Evolutionary conservation across 2,888 invertebrate genomes (phyloP), one percentile per base, ranked within the genome.

Genomic region (Ptychoptera contaminata): DNA sequence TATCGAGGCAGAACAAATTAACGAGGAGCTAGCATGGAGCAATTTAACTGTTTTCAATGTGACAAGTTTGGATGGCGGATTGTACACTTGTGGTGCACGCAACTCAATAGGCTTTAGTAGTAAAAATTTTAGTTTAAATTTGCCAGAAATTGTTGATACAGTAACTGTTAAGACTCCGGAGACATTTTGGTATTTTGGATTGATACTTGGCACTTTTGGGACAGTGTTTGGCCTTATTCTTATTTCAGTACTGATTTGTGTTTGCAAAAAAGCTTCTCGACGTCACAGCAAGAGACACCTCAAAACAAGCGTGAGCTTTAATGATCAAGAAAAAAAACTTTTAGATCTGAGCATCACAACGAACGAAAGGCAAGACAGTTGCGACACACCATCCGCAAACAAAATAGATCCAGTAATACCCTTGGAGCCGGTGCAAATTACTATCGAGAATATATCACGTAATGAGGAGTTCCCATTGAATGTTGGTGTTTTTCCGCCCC

Each of bases 281-380:
- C 66, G 71, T 1, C 67, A 73, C 40, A 70, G 73, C 44, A 73
- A 74, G 55, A 76, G 81, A 50, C 82, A 82, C 37, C 72, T 82
- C 46, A 84, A 84, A 55, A 77, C 79, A 39, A 83, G 83, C 61
- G 75, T 82, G 2, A 86, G 85, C 59, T 85, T 85, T 58, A 85
- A 82, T 40, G 88, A 88, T 56, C 88, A 88, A 67, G 87, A 88
- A 58, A 87, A 88, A 63, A 85, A 86, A 57, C 68, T 88, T 46
- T 68, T 88, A 49, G 86, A 87, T 53, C 77, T 85, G 14, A 86
- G 86, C 51, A 79, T 79, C 34, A 79, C 79, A 11, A 79, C 79
- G 7, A 74, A 74, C 29, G 74, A 74, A 50, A 66, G 74, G 7
- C 72, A 65, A 43, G 71, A 70, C 45, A 79, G 79, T 55, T 76